Base-by-base conservation (phyloP, 1,140 invertebrate genomes). In the Phymastichus coffea region DNA sequence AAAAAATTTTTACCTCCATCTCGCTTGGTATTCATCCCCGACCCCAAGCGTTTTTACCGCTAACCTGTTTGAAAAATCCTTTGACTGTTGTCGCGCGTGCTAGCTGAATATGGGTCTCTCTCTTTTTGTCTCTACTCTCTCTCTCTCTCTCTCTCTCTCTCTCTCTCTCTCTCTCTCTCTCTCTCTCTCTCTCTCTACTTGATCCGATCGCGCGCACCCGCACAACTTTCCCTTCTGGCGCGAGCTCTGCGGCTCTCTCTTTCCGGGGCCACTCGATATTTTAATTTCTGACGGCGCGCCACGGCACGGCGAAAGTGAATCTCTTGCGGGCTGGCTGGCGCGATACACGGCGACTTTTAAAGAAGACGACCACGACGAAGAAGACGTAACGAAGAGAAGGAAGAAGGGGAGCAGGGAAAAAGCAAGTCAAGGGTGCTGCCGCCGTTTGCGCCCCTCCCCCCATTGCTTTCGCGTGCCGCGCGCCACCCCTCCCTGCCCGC, bases 261-360 rank as follows among this genome's bases (percentile, higher is more conserved):
- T 23, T 56, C 57, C 61, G 62, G 37, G 43, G 44, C 22, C 38
- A 53, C 65, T 69, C 33, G 49, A 64, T 60, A 63, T 69, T 66
- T 70, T 61, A 69, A 63, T 70, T 73, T 69, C 58, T 61, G 67
- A 51, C 26, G 38, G n/a, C 60, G 61, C n/a, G 53, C 57, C 58
- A 66, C 41, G 52, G 25, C 28, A 63, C 44, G 47, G 47, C 25
- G 55, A 64, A 60, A 70, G 64, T 65, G 63, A 51, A n/a, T 28
- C 20, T 14, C 3, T 15, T 19, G 19, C 14, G 12, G n/a, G 9
- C 23, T 30, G n/a, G 22, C 26, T 15, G 28, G 25, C 14, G 9
- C 23, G 38, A 23, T 20, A 47, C 44, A 25, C 40, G 4, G 17
- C 17, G 4, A 7, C 28, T 49, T 35, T 49, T 49, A 49, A 49